phyloP scores from a whole-genome alignment of 2,888 invertebrate species.

The Pseudococcus viburni region DNA sequence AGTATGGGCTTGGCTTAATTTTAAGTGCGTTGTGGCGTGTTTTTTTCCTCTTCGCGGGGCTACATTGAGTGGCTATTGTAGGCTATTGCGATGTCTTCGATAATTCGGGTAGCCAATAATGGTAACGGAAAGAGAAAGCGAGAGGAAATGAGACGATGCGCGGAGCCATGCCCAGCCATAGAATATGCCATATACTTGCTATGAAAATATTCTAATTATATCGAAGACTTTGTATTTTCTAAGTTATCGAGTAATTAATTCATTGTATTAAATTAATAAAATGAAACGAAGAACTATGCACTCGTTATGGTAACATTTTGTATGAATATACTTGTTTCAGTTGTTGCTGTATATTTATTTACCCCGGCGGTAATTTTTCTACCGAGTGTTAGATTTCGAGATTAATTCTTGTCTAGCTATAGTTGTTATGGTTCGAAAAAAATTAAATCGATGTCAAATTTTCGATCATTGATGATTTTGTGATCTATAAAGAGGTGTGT shows the following conservation, averaged over 20 bases:
- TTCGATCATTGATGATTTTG: no score
- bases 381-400: neutral
- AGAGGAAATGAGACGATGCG: no score
- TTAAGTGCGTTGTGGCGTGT: no score
- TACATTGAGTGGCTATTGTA: no score
- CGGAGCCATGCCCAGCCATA: neutral
- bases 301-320: slow-evolving; percentile 41
- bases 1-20: neutral
- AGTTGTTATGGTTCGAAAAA: no score
- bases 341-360: slow-evolving; percentile 28
- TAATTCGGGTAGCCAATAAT: no score
- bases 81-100: no score
- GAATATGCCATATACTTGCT: neutral
- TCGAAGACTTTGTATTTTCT: slow-evolving; percentile 11
- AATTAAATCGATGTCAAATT: no score
- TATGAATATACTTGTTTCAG: slow-evolving; percentile 22
- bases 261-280: neutral
- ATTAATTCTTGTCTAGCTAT: no score
- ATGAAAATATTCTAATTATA: neutral
- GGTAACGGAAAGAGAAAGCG: no score
- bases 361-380: neutral
- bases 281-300: neutral
- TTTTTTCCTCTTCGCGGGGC: no score
- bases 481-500: no score
- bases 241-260: slow-evolving; percentile 1